Conservation (phyloP, 2,888 invertebrate species). For the Drosophila quinaria region DNA sequence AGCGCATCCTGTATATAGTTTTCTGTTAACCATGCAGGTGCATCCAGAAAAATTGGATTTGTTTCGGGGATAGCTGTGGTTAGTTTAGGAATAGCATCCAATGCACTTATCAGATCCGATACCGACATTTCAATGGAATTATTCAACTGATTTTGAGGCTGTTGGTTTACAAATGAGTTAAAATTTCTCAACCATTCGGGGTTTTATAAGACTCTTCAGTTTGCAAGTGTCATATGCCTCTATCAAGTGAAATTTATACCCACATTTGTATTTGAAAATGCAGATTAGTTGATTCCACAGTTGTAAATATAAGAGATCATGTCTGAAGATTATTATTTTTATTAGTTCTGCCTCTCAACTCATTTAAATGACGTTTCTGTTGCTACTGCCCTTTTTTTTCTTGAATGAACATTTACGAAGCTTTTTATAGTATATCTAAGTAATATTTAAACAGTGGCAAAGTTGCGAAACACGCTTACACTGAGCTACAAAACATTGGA, state of each 20-base stretch:
- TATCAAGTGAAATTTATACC: slow-evolving; percentile 57
- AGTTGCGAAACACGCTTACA: slow-evolving; percentile 2
- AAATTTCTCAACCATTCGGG: slow-evolving; percentile 4
- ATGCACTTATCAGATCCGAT: slow-evolving; percentile 64
- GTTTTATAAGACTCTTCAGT: slow-evolving; percentile 55
- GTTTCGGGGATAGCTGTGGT: neutral
- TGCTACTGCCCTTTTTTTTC: slow-evolving; percentile 45
- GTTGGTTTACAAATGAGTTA: slow-evolving; percentile 11
- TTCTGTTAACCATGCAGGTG: slow-evolving; percentile 80
- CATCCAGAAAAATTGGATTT: slow-evolving; percentile 36
- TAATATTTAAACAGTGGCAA: neutral
- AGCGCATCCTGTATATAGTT: slow-evolving; percentile 74
- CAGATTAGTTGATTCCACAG: slow-evolving; percentile 34
- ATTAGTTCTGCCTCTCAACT: slow-evolving; percentile 34
- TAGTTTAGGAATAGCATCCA: slow-evolving; percentile 60
- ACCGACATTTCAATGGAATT: slow-evolving; percentile 61
- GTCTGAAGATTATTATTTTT: slow-evolving; percentile 32
- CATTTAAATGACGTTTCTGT: slow-evolving; percentile 6
- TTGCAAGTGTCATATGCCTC: slow-evolving; percentile 8
- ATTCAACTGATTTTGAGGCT: slow-evolving; percentile 16
- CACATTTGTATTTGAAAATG: slow-evolving; percentile 26
- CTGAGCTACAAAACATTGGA: neutral
- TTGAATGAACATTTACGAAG: slow-evolving; percentile 2
- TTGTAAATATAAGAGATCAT: slow-evolving; percentile 22
- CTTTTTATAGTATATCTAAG: slow-evolving; percentile 10